Percentiles rank a stretch among this genome's conserved stretches.
Evolutionary conservation across 64 coral and sea anemone species (phyloP).

Genomic region (Stichodactyla helianthus): DNA sequence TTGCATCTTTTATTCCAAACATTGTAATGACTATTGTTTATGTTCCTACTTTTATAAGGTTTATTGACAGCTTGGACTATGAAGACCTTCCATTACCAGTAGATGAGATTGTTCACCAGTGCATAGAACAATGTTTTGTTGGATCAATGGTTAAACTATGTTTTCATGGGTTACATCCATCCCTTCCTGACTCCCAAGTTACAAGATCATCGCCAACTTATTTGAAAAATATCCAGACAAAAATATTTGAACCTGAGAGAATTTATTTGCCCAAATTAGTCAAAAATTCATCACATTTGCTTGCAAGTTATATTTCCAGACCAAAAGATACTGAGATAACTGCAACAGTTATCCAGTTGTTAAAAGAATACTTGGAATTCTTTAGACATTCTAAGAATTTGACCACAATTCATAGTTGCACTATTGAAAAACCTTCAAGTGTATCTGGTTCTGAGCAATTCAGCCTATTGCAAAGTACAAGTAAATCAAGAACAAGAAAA

Average conservation of each 20-base stretch:
- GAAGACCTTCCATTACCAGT: constrained; percentile 4
- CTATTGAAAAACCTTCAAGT: background rate
- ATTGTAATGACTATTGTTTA: background rate
- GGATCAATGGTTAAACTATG: constrained; percentile 4
- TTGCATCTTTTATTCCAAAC: background rate
- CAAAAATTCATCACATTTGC: background rate
- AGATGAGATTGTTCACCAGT: constrained; percentile 6
- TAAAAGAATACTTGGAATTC: background rate
- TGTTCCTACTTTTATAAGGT: background rate
- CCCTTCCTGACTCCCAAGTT: background rate
- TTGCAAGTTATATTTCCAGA: constrained; percentile 9
- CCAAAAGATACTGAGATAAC: background rate
- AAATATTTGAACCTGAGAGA: background rate
- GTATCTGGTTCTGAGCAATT: background rate
- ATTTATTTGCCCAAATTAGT: background rate
- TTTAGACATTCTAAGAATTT: background rate
- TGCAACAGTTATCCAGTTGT: background rate
- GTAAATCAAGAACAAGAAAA: no score
- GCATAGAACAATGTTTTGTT: constrained; percentile 24
- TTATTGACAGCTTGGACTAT: background rate
- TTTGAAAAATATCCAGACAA: background rate
- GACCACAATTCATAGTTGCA: background rate
- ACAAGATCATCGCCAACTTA: constrained; percentile 16
- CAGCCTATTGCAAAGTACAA: background rate
- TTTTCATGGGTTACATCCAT: background rate